These are phyloP conservation scores for Orthosia cruda DNA, from an alignment of 2,888 invertebrate species.

Conservation along the genomic window DNA sequence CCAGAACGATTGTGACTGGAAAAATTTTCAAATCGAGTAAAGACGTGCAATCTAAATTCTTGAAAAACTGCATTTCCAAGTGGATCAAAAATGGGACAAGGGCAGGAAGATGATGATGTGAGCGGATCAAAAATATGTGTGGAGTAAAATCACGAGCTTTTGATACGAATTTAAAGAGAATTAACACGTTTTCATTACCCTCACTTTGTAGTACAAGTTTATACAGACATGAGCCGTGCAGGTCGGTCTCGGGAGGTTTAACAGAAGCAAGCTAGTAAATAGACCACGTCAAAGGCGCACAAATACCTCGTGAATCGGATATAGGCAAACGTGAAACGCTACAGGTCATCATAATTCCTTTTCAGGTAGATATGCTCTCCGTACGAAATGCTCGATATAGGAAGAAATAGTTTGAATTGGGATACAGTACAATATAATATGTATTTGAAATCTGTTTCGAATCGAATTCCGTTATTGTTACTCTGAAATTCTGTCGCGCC, in stretches of 20 bases:
- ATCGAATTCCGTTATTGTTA: no score
- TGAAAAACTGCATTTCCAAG: neutral
- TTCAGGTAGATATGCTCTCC: conserved; percentile 1
- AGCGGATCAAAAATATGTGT: conserved; percentile 6
- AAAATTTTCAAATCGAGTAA: conserved; percentile 6
- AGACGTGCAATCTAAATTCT: neutral
- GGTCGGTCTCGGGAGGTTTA: conserved; percentile 4
- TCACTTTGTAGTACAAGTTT: neutral
- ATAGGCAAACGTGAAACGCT: conserved; percentile 26
- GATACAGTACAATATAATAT: no score
- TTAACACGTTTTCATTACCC: neutral
- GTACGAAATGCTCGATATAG: neutral
- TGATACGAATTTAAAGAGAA: neutral
- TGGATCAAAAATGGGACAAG: neutral
- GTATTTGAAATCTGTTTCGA: no score
- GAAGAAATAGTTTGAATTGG: neutral
- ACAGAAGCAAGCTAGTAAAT: conserved; percentile 37
- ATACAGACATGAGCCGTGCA: neutral
- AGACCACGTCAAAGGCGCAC: conserved; percentile 49
- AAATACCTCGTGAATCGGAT: conserved; percentile 22
- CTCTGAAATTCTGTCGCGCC: neutral
- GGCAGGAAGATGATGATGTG: no score
- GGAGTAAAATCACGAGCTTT: conserved; percentile 1
- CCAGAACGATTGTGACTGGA: neutral
- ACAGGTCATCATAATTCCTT: conserved; percentile 21